Conservation (phyloP, 23 tunicate genomes). For the Pegea sp. region DNA sequence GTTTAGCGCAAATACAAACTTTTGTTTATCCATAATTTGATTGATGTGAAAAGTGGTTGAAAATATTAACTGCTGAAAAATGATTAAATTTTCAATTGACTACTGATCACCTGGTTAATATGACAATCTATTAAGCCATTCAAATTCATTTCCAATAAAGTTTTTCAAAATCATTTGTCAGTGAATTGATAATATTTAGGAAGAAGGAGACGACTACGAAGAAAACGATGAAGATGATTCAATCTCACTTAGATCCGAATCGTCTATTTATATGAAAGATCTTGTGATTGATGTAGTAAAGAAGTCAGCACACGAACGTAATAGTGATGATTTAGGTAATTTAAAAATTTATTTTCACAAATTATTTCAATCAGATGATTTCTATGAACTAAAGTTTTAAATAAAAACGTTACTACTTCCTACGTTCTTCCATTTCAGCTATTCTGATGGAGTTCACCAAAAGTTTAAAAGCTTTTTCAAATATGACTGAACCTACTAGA, state of each 20-base stretch:
- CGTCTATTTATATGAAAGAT: slow-evolving; percentile 73
- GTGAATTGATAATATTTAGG: slow-evolving; percentile 11
- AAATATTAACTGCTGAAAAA: too few species aligned
- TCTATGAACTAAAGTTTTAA: not conserved
- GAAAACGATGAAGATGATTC: slow-evolving; percentile 62
- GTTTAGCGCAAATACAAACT: too few species aligned
- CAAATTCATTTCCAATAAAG: too few species aligned
- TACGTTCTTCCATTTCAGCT: slow-evolving; percentile 10
- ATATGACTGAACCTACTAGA: slow-evolving; percentile 85
- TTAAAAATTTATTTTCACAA: not conserved
- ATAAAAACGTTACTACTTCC: not conserved
- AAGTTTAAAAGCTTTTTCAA: slow-evolving; percentile 82
- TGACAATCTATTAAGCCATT: too few species aligned
- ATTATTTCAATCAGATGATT: not conserved
- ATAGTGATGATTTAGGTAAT: slow-evolving; percentile 53
- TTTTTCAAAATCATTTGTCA: too few species aligned
- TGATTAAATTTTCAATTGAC: too few species aligned
- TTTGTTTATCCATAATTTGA: too few species aligned
- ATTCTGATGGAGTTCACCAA: slow-evolving; percentile 81
- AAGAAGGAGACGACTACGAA: slow-evolving; percentile 23
- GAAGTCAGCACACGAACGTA: slow-evolving; percentile 50
- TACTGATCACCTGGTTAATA: too few species aligned
- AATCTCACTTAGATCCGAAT: slow-evolving; percentile 66
- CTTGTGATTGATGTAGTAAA: slow-evolving; percentile 86
- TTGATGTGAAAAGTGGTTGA: too few species aligned